Evolutionary conservation across 2,888 invertebrate species (phyloP).

Genomic region (Volucella inanis): DNA sequence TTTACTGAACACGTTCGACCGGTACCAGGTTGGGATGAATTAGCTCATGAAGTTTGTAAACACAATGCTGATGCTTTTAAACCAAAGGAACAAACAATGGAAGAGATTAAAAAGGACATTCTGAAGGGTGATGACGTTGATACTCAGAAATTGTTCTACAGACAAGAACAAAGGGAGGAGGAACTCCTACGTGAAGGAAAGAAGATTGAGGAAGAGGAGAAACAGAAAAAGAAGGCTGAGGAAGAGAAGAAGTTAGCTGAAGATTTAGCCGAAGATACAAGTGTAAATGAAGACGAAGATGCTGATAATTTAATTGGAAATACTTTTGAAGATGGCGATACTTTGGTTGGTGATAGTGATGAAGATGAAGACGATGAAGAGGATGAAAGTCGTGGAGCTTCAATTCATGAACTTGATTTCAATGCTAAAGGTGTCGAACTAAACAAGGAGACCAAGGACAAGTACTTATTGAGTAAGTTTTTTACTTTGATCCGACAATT

Average conservation of each 20-base stretch:
- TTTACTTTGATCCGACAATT: neutral
- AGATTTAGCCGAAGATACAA: constrained; percentile 68
- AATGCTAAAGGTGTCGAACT: constrained; percentile 80
- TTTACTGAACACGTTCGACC: constrained; percentile 76
- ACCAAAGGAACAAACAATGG: constrained; percentile 67
- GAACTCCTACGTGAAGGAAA: constrained; percentile 34
- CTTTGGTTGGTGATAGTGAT: constrained; percentile 72
- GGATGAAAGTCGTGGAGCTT: constrained; percentile 74
- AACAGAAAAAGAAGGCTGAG: constrained; percentile 77
- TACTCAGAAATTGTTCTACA: constrained; percentile 60
- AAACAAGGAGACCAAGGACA: constrained; percentile 79
- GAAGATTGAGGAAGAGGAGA: constrained; percentile 36
- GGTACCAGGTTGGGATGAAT: constrained; percentile 79
- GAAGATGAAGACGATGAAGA: constrained; percentile 75
- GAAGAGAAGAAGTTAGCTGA: constrained; percentile 77
- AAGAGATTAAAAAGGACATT: constrained; percentile 60
- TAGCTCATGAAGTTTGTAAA: constrained; percentile 81
- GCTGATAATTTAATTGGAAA: constrained; percentile 79
- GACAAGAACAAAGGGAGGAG: constrained; percentile 42
- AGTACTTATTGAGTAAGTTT: constrained; percentile 80
- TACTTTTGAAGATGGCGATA: constrained; percentile 77
- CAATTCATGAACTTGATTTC: constrained; percentile 78
- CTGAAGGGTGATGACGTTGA: constrained; percentile 61
- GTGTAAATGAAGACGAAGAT: constrained; percentile 77
- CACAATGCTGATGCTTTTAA: constrained; percentile 75